These are phyloP conservation scores for Unio pictorum DNA, from an alignment of 2,888 invertebrate genomes.

Conservation along the genomic window DNA sequence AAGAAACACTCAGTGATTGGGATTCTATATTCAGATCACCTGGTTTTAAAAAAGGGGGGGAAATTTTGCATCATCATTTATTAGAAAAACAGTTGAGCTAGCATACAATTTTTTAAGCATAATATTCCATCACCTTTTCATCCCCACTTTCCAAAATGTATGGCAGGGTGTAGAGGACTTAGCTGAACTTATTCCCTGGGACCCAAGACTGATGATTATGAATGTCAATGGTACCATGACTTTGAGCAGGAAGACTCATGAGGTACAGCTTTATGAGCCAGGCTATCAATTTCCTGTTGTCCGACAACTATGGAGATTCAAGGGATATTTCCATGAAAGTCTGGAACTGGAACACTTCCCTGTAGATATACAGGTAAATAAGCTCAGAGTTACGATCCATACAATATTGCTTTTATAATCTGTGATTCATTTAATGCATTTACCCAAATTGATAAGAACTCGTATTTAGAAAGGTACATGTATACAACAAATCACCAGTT, in stretches of 20 bases:
- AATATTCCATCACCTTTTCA: neutral
- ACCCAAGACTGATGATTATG: slow-evolving; percentile 50
- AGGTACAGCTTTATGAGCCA: slow-evolving; percentile 40
- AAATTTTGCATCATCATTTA: too few relatives aligned
- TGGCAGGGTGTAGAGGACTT: slow-evolving; percentile 23
- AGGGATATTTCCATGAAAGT: slow-evolving; percentile 55
- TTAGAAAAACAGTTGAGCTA: too few relatives aligned
- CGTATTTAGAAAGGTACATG: neutral
- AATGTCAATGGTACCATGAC: slow-evolving; percentile 48
- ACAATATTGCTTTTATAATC: too few relatives aligned
- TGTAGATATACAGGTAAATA: slow-evolving; percentile 61
- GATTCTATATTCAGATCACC: too few relatives aligned
- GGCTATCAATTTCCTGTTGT: slow-evolving; percentile 51
- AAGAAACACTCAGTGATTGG: too few relatives aligned
- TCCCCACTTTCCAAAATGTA: neutral
- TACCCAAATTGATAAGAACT: slow-evolving; percentile 6
- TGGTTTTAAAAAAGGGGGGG: too few relatives aligned
- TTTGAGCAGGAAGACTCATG: slow-evolving; percentile 37
- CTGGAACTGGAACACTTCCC: slow-evolving; percentile 61
- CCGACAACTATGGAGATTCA: slow-evolving; percentile 52
- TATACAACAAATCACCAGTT: too few relatives aligned
- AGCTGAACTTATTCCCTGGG: slow-evolving; percentile 44
- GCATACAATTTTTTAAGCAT: neutral
- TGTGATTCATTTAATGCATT: too few relatives aligned
- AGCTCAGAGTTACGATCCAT: too few relatives aligned